These are phyloP conservation scores for Orthosia incerta DNA, from an alignment of 2,888 invertebrate species.

Conservation along the genomic window DNA sequence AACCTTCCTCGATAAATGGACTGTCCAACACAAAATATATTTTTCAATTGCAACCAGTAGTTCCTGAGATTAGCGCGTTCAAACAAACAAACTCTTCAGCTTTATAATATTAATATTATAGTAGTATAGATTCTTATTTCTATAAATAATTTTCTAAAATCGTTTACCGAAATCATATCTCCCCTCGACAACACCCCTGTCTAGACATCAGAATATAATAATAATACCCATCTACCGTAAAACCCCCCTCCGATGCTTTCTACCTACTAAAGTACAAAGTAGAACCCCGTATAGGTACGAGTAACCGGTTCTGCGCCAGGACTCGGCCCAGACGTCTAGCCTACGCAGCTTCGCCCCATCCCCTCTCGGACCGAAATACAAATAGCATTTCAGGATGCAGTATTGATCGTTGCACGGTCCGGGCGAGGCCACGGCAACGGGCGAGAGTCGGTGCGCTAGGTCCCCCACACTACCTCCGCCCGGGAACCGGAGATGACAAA, in stretches of 20 bases:
- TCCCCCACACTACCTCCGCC: neutral
- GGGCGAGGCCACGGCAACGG: constrained; percentile 12
- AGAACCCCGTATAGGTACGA: constrained; percentile 35
- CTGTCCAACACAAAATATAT: no score
- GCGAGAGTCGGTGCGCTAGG: neutral
- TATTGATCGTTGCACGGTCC: constrained; percentile 51
- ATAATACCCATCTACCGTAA: constrained; percentile 26
- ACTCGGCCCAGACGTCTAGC: constrained; percentile 50
- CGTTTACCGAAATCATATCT: constrained; percentile 9
- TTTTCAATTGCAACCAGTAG: no score
- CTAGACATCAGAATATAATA: constrained; percentile 51
- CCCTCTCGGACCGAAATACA: constrained; percentile 48
- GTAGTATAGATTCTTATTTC: no score
- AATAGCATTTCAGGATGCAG: constrained; percentile 60
- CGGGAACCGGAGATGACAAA: constrained; percentile 25
- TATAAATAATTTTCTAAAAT: neutral
- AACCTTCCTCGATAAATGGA: no score
- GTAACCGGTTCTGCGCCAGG: constrained; percentile 47
- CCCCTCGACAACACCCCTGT: constrained; percentile 22
- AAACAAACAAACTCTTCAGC: no score
- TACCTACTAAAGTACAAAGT: constrained; percentile 18
- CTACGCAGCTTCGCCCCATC: constrained; percentile 39
- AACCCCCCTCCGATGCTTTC: constrained; percentile 20
- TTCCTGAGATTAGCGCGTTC: no score
- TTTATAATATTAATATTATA: no score